A percentile compares a stretch with the other conserved stretches of the same genome.
These are phyloP conservation scores for Isaurus tuberculatus DNA, from an alignment of 92 coral and sea anemone species.

Conservation along the genomic window DNA sequence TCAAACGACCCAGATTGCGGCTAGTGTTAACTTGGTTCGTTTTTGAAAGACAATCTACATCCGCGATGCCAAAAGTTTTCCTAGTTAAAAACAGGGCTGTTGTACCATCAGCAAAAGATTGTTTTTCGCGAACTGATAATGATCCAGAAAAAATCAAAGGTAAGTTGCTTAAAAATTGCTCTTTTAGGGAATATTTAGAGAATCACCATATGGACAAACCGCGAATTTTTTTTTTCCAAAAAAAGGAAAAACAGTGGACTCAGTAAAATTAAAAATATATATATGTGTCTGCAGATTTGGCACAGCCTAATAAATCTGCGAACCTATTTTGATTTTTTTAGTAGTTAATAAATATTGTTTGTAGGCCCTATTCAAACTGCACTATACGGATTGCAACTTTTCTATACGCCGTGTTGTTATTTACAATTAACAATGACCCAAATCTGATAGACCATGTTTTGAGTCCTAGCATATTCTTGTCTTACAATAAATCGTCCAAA, in stretches of 20 bases:
- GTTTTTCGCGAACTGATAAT: slow-evolving; percentile 36
- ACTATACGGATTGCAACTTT: slow-evolving; percentile 25
- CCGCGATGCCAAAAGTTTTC: slow-evolving; percentile 82
- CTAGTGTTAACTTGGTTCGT: slow-evolving; percentile 43
- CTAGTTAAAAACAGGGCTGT: slow-evolving; percentile 74
- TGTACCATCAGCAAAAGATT: slow-evolving; percentile 43
- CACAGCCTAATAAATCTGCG: not conserved
- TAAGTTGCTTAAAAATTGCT: slow-evolving; percentile 68
- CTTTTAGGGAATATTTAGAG: slow-evolving; percentile 57
- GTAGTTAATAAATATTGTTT: slow-evolving; percentile 33
- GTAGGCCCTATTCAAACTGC: slow-evolving; percentile 13
- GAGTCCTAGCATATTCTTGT: slow-evolving; percentile 34
- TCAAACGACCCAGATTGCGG: slow-evolving; percentile 69
- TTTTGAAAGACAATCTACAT: slow-evolving; percentile 20
- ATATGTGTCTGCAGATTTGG: not conserved
- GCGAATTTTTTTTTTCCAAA: not conserved
- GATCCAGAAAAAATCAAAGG: slow-evolving; percentile 56
- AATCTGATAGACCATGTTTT: slow-evolving; percentile 21
- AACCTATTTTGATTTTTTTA: slow-evolving; percentile 12
- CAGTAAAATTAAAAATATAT: not conserved
- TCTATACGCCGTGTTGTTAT: slow-evolving; percentile 23
- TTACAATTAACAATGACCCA: slow-evolving; percentile 5
- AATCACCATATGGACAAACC: not conserved
- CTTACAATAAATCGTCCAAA: not conserved
- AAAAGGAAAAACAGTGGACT: not conserved